Evolutionary conservation across 2,888 invertebrate genomes (phyloP), one percentile per base, ranked within the genome.

Genomic region (Acanthococcus lagerstroemiae): DNA sequence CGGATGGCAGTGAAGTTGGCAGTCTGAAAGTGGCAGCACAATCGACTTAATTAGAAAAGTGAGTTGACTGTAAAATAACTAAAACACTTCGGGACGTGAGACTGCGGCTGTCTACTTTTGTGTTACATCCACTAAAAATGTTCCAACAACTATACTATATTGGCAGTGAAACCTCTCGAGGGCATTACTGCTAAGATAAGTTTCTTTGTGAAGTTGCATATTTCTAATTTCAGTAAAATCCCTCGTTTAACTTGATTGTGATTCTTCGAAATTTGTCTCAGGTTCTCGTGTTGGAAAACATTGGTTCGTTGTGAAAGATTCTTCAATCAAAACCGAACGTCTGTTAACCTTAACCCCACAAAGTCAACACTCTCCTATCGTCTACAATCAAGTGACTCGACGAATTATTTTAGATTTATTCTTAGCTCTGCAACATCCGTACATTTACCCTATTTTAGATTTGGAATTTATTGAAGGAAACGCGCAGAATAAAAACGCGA

Each of bases 261-360:
- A 24, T 57, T 21, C 3, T 19, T n/a, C 3, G 19, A 0, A 3
- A 58, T 56, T 9, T 37, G 7, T 22, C 15, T 4, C 9, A 83
- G 82, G 93, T 9, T 89, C 88, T 46, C 82, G 94, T 65, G 80
- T 86, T 61, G 88, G 88, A 76, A 93, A 93, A 76, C 86, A 91
- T 76, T 95, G 94, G 94, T 94, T 93, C 76, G 83, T 88, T 25
- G 87, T 94, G 68, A 85, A 85, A 73, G 93, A 94, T 76, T 85
- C 84, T 71, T 84, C 86, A 58, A 81, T 87, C 68, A 87, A 87
- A 75, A 86, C 88, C 0, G 87, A 89, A 74, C 80, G 88, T 71
- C 80, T 91, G 55, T 79, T 91, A 68, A 86, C 87, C 22, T 78
- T 90, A 77, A 85, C 84, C 12, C 76, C 76, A 3, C 72, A 77